These are phyloP conservation scores for Xestobium rufovillosum DNA, from an alignment of 2,888 invertebrate species.

Conservation along the genomic window DNA sequence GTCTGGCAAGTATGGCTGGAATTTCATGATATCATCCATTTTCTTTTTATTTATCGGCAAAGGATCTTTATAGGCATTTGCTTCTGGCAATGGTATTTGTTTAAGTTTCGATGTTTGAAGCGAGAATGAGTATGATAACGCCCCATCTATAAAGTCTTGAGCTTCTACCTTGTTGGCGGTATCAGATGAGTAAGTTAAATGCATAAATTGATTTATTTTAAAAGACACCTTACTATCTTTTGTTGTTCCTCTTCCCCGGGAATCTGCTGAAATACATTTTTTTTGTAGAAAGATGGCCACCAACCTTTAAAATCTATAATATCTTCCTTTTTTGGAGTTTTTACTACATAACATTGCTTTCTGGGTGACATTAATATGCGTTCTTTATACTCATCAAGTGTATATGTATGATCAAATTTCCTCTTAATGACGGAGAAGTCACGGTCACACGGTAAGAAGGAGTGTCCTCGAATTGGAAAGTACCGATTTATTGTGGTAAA, in stretches of 20 bases:
- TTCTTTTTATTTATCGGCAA: constrained; percentile 1
- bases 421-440: constrained; percentile 8
- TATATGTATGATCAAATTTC: constrained; percentile 8
- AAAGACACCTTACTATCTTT: constrained; percentile 2
- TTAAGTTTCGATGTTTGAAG: constrained; percentile 1
- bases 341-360: constrained; percentile 6
- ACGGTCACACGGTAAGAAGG: constrained; percentile 7
- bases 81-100: constrained; percentile 3
- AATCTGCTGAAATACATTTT: background rate
- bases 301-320: constrained; percentile 6
- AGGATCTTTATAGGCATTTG: background rate
- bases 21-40: background rate
- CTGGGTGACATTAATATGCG: constrained; percentile 2
- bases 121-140: background rate
- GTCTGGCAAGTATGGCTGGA: constrained; percentile 2
- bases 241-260: background rate
- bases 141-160: background rate
- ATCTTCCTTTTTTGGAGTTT: constrained; percentile 6
- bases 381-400: constrained; percentile 7
- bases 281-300: constrained; percentile 1
- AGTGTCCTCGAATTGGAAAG: constrained; percentile 6
- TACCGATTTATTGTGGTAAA: constrained; percentile 9
- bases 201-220: constrained; percentile 2
- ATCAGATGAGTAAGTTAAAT: background rate
- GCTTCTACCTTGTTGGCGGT: background rate